phyloP scores from a whole-genome alignment of 2,888 invertebrate species.

The Melieria omissa region DNA sequence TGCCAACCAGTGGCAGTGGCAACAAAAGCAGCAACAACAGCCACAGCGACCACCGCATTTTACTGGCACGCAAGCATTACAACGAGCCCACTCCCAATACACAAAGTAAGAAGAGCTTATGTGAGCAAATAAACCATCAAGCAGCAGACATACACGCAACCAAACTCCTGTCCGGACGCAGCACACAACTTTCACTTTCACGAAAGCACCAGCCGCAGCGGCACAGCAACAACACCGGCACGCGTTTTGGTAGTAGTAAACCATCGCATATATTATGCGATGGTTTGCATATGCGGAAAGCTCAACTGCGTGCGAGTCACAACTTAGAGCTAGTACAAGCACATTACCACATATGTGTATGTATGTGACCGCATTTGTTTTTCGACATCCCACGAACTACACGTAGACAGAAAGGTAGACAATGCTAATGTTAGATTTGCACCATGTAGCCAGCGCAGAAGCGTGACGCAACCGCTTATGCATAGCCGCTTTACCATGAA shows the following conservation, averaged over 20 bases:
- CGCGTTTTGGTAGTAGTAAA: too few relatives aligned
- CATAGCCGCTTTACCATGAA: too few relatives aligned
- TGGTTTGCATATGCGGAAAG: too few relatives aligned
- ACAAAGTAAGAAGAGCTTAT: slow-evolving; percentile 14
- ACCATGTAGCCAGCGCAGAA: too few relatives aligned
- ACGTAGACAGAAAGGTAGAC: too few relatives aligned
- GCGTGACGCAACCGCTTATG: too few relatives aligned
- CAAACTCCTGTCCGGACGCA: neutral
- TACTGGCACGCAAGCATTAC: too few relatives aligned
- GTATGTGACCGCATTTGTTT: neutral
- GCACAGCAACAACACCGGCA: neutral
- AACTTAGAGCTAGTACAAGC: neutral
- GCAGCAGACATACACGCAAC: neutral
- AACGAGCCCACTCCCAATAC: slow-evolving; percentile 13
- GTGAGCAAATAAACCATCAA: slow-evolving; percentile 7
- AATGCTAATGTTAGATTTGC: too few relatives aligned
- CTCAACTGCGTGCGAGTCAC: neutral
- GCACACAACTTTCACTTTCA: slow-evolving; percentile 5
- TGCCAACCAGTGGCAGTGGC: slow-evolving; percentile 8
- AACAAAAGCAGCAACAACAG: neutral
- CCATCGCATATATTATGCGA: too few relatives aligned
- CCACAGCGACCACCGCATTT: too few relatives aligned
- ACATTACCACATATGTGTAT: neutral
- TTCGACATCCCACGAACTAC: too few relatives aligned
- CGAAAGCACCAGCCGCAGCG: neutral